Conservation (phyloP, 2,797 vertebrate species). For the Amblyopsis hoosieri region DNA sequence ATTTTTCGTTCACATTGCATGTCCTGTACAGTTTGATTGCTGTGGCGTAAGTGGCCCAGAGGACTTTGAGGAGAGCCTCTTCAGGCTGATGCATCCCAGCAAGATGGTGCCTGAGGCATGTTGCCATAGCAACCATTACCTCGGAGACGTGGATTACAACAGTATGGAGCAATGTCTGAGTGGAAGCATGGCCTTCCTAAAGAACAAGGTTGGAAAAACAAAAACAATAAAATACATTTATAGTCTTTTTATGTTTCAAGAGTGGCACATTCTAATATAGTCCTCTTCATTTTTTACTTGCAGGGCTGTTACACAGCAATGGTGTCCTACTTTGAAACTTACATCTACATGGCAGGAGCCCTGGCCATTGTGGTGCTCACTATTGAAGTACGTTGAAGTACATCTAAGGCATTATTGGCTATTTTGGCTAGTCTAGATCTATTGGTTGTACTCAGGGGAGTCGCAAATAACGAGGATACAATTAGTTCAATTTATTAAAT, state of each 20-base stretch:
- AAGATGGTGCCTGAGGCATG: constrained; percentile 83
- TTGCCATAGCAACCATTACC: constrained; percentile 82
- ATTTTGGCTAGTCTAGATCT: background rate
- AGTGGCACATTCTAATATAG: background rate
- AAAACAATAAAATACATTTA: background rate
- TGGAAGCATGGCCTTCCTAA: constrained; percentile 77
- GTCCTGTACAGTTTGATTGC: constrained; percentile 84
- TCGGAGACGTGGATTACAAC: constrained; percentile 65
- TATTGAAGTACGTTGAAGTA: constrained; percentile 81
- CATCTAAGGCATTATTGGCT: too few species aligned
- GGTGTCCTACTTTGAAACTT: constrained; percentile 88
- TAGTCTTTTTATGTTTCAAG: background rate
- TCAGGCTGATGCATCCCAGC: constrained; percentile 67
- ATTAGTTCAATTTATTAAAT: too few species aligned
- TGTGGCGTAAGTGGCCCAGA: constrained; percentile 89
- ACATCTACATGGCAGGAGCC: constrained; percentile 91
- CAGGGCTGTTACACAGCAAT: constrained; percentile 92
- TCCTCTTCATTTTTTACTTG: background rate
- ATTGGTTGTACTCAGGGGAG: background rate
- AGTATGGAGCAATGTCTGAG: constrained; percentile 81
- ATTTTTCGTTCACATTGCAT: constrained; percentile 6
- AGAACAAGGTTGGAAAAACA: constrained; percentile 81
- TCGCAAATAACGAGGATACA: too few species aligned
- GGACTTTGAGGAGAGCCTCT: constrained; percentile 85
- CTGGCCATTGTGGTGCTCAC: constrained; percentile 89